Base-by-base conservation (phyloP, 92 coral and sea anemone genomes). In the Paramuricea clavata region DNA sequence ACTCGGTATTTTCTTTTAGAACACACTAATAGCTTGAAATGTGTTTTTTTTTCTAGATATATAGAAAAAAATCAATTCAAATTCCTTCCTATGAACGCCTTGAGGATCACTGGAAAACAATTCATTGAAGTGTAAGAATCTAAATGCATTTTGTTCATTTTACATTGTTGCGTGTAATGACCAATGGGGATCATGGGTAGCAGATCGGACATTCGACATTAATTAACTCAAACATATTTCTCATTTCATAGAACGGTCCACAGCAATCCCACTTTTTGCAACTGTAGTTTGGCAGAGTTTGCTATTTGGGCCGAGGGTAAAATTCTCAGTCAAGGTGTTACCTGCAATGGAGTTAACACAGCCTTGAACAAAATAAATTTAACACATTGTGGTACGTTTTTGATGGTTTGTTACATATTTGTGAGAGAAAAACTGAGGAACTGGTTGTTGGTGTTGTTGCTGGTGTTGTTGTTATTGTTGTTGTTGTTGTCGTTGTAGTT, bases 221-320 rank as follows among this genome's bases (percentile, higher is more conserved):
- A 74, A 44, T 10, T 49, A 43, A 16, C 52, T 74, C 9, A 5
- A 13, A 23, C 39, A 16, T 31, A 1, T 26, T 12, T 36, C 6
- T 72, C 28, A 0, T 74, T 74, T 74, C 19, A 25, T 74, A 74
- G 81, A 76, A 52, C 17, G 6, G 67, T 76, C 1, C 43, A 15
- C 43, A 22, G 68, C 1, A 76, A 76, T 54, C 82, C 67, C 5
- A 15, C 52, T 33, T 28, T 8, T 54, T 76, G 82, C 47, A 76
- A 76, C 82, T 76, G 82, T 36, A 76, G 82, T 32, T 19, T 76
- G 8, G 64, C 60, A 28, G 82, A 28, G 26, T 76, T 76, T 26
- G 67, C 68, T 54, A 4, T 28, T n/a, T 76, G 82, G 82, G 82
- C 68, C 5, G 30, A 26, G 23, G 32, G 17, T 0, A 15, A 2